Conservation (phyloP, 2,888 invertebrate genomes). For the Drosophila macrospina region DNA sequence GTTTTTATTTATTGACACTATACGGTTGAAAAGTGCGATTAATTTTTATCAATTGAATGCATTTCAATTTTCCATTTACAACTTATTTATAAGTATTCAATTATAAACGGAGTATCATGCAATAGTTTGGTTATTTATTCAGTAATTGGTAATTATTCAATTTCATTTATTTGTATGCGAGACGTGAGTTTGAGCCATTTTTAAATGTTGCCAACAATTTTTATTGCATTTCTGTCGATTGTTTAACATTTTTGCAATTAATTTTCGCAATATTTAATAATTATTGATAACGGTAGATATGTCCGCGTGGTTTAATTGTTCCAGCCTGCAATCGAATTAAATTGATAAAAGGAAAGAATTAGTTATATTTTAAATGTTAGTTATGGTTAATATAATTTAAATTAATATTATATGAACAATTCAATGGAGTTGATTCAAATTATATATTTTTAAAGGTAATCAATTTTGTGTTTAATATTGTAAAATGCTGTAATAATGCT, state of each 20-base stretch:
- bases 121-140: constrained; percentile 6
- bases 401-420: no score
- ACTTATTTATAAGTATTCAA: constrained; percentile 22
- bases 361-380: neutral
- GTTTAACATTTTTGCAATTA: constrained; percentile 52
- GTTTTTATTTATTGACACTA: constrained; percentile 28
- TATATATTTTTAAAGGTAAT: no score
- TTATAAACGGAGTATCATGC: neutral
- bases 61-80: constrained; percentile 10
- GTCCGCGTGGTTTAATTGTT: neutral
- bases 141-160: constrained; percentile 9
- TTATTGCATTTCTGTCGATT: constrained; percentile 37
- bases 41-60: constrained; percentile 18
- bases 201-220: constrained; percentile 43
- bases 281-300: constrained; percentile 10
- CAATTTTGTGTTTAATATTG: no score
- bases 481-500: no score
- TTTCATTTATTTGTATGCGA: constrained; percentile 35
- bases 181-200: constrained; percentile 28
- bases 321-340: constrained; percentile 1
- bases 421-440: no score
- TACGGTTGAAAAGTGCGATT: constrained; percentile 4
- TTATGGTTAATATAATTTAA: no score
- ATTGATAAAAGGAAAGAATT: neutral
- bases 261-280: neutral